Conservation (phyloP, 2,888 invertebrate species). For the Eucriotettix oculatus region DNA sequence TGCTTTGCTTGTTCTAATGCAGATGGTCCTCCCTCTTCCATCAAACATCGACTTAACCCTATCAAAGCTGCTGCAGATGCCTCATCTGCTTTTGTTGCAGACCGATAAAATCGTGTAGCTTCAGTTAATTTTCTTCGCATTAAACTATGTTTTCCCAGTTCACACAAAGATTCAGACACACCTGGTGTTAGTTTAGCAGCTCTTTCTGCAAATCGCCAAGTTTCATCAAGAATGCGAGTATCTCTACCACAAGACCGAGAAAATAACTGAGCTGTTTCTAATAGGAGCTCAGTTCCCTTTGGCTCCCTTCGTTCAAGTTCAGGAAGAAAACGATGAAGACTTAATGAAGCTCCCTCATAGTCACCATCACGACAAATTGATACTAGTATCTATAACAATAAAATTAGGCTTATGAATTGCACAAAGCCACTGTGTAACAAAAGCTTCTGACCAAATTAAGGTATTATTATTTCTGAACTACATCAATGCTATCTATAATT, state of each 20-base stretch:
- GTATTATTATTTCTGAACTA: too few species aligned
- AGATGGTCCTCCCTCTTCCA: conserved; percentile 46
- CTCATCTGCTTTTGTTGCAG: conserved; percentile 70
- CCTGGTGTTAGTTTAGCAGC: conserved; percentile 52
- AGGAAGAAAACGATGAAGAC: conserved; percentile 48
- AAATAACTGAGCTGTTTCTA: conserved; percentile 47
- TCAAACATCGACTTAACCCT: conserved; percentile 70
- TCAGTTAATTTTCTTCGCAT: conserved; percentile 60
- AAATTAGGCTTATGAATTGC: background rate
- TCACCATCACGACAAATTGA: conserved; percentile 61
- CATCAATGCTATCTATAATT: too few species aligned
- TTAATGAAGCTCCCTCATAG: conserved; percentile 49
- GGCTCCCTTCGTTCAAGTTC: conserved; percentile 57
- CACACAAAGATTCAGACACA: conserved; percentile 56
- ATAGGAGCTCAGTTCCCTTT: conserved; percentile 53
- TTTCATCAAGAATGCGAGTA: conserved; percentile 49
- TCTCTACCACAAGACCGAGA: conserved; percentile 49
- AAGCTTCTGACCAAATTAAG: too few species aligned
- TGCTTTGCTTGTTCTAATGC: conserved; percentile 54
- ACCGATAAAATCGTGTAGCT: conserved; percentile 60
- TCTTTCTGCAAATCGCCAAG: conserved; percentile 61
- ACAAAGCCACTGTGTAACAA: too few species aligned
- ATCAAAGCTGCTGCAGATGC: conserved; percentile 62
- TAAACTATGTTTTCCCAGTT: conserved; percentile 54
- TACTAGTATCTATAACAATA: conserved; percentile 29